phyloP scores from a whole-genome alignment of 2,888 invertebrate species.

The Cryptophagus acutangulus region DNA sequence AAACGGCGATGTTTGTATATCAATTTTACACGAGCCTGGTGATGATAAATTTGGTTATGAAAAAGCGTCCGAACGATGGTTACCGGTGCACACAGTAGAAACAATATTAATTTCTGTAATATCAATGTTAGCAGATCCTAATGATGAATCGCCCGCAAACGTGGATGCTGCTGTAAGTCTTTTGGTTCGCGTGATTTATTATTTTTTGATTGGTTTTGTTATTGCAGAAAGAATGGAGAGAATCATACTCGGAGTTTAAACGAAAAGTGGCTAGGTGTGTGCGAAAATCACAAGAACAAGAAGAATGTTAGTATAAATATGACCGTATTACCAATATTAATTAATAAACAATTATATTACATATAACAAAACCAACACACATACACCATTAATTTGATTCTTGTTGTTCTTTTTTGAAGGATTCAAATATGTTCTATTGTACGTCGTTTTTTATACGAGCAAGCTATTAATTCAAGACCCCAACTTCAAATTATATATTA shows the following conservation, averaged over 20 bases:
- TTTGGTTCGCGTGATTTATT: background rate
- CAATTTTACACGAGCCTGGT: constrained; percentile 97
- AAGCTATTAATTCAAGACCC: constrained; percentile 20
- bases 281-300: constrained; percentile 99
- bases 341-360: constrained; percentile 10
- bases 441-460: constrained; percentile 29
- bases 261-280: constrained; percentile 97
- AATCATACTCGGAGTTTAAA: constrained; percentile 95
- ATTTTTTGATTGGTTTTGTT: constrained; percentile 11
- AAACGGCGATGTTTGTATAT: constrained; percentile 97
- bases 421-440: constrained; percentile 26
- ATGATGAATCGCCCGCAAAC: constrained; percentile 98
- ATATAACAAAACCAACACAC: constrained; percentile 14
- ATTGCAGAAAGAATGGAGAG: constrained; percentile 96
- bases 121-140: constrained; percentile 98
- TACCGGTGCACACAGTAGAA: constrained; percentile 98
- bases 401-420: constrained; percentile 29
- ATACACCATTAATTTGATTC: constrained; percentile 30
- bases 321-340: constrained; percentile 8
- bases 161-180: constrained; percentile 96
- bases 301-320: constrained; percentile 81
- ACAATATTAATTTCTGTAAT: constrained; percentile 98
- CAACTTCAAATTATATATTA: background rate
- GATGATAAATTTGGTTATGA: constrained; percentile 99
- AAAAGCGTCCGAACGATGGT: constrained; percentile 96